Conservation (phyloP, 2,888 invertebrate genomes). For the Cyclophora albipunctata region DNA sequence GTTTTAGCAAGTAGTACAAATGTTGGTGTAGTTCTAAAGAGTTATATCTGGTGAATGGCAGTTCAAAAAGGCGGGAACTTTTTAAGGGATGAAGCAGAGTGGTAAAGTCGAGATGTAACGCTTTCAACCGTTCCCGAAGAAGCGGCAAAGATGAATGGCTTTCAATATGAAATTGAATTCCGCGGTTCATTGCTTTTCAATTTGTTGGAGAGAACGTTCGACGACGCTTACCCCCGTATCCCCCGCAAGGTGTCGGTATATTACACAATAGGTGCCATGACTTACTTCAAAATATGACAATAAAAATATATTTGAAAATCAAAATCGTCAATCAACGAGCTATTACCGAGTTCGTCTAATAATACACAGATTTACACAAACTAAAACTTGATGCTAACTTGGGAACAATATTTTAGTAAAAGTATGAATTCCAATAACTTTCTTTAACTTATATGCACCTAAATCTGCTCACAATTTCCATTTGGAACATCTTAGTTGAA, state of each 20-base stretch:
- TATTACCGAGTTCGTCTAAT: too few relatives aligned
- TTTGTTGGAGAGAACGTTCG: conserved; percentile 70
- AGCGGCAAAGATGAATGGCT: conserved; percentile 76
- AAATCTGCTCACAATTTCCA: too few relatives aligned
- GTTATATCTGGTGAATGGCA: conserved; percentile 19
- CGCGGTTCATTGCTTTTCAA: conserved; percentile 80
- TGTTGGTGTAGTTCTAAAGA: neutral
- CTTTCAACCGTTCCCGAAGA: conserved; percentile 65
- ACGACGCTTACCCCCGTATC: conserved; percentile 58
- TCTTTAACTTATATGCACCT: too few relatives aligned
- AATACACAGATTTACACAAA: too few relatives aligned
- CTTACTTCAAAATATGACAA: conserved; percentile 22
- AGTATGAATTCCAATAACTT: too few relatives aligned
- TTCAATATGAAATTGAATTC: conserved; percentile 82
- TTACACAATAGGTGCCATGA: conserved; percentile 41
- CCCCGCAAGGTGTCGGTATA: conserved; percentile 48
- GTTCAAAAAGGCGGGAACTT: conserved; percentile 48
- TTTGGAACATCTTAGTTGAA: too few relatives aligned
- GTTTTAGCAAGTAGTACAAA: too few relatives aligned
- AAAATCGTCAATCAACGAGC: conserved; percentile 6
- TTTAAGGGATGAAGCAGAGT: conserved; percentile 57
- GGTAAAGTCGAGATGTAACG: conserved; percentile 67
- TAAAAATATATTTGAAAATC: conserved; percentile 1
- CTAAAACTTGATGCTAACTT: too few relatives aligned
- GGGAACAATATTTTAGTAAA: too few relatives aligned